Conservation (phyloP, 2,888 invertebrate species). For the Nemapogon koenigi region DNA sequence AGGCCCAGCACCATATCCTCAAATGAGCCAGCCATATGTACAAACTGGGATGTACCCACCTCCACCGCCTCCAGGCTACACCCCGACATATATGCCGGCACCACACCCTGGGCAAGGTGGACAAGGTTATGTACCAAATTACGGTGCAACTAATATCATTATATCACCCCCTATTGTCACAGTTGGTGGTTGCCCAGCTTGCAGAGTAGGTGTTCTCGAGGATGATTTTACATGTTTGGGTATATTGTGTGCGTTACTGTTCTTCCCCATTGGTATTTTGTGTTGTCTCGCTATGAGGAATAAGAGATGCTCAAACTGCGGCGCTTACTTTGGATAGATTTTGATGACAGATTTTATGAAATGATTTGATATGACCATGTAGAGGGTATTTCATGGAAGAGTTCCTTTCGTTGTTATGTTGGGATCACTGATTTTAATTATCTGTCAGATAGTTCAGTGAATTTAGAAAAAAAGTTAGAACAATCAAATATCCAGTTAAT, state of each 20-base stretch:
- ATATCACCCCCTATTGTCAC: conserved; percentile 80
- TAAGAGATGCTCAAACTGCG: conserved; percentile 86
- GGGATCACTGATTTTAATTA: too few relatives aligned
- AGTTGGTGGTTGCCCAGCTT: conserved; percentile 88
- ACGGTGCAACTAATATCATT: conserved; percentile 68
- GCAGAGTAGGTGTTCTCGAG: conserved; percentile 85
- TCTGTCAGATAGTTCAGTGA: too few relatives aligned
- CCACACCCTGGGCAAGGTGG: conserved; percentile 28
- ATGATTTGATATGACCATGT: too few relatives aligned
- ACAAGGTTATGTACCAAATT: conserved; percentile 61
- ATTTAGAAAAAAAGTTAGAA: too few relatives aligned
- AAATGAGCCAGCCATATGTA: too few relatives aligned
- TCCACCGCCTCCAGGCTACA: conserved; percentile 19
- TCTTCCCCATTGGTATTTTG: conserved; percentile 86
- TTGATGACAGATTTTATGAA: too few relatives aligned
- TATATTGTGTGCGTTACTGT: conserved; percentile 82
- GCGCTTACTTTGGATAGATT: conserved; percentile 75
- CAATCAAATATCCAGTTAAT: too few relatives aligned
- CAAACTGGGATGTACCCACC: conserved; percentile 18
- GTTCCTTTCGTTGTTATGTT: too few relatives aligned
- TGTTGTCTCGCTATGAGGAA: conserved; percentile 87
- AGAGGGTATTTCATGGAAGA: too few relatives aligned
- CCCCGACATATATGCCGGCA: conserved; percentile 36
- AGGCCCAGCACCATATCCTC: conserved; percentile 5
- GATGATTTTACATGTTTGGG: conserved; percentile 88